A percentile compares a stretch with the other conserved stretches of the same genome.
Conservation (phyloP, 2,888 invertebrate species). For the Spilosoma lubricipeda region DNA sequence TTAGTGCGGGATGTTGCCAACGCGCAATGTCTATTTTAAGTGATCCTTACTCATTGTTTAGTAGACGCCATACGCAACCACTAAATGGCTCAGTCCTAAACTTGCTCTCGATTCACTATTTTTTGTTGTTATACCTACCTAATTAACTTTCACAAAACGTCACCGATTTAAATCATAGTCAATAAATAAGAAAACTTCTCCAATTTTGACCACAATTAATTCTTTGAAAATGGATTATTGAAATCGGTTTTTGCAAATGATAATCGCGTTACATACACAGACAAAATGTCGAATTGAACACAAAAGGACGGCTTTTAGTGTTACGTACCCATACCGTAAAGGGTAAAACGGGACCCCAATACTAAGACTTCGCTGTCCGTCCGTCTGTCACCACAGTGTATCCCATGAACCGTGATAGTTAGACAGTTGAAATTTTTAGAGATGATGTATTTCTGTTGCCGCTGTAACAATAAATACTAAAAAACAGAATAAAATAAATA, state of each 20-base stretch:
- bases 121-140: background rate
- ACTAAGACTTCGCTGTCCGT: no score
- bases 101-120: background rate
- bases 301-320: no score
- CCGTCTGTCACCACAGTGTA: no score
- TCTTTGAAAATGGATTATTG: no score
- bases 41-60: slow-evolving; percentile 63
- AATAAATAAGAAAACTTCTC: background rate
- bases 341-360: no score
- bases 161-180: background rate
- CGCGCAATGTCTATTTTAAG: slow-evolving; percentile 61
- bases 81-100: background rate
- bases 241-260: background rate
- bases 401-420: no score
- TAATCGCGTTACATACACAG: background rate
- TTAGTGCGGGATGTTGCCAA: slow-evolving; percentile 42
- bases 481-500: no score
- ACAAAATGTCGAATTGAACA: background rate
- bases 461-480: no score
- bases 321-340: no score
- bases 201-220: background rate
- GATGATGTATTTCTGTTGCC: no score
- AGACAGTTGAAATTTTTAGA: no score
- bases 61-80: background rate
- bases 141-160: background rate